Conservation (phyloP, 2,113 vertebrate genomes). For the Lamprotornis superbus region DNA sequence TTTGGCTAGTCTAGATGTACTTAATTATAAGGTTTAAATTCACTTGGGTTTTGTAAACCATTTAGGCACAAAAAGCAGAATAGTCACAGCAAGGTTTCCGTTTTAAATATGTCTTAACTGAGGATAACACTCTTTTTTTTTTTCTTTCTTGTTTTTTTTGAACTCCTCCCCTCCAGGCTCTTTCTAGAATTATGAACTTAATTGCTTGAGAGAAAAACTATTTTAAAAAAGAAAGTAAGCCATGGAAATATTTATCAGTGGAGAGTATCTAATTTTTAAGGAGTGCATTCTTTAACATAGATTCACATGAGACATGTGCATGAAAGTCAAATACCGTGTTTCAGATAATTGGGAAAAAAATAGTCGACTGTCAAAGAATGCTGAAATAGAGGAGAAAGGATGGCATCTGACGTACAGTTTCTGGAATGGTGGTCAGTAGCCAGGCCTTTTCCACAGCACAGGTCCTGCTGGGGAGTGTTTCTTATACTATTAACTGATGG, state of each 20-base stretch:
- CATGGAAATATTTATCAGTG: not conserved
- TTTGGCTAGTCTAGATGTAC: conserved; percentile 36
- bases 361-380: not conserved
- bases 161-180: not conserved
- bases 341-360: not conserved
- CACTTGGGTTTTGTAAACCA: conserved; percentile 44
- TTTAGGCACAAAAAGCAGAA: conserved; percentile 21
- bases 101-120: not conserved
- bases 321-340: not conserved
- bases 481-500: not conserved
- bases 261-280: not conserved
- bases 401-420: rapidly evolving
- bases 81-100: not conserved
- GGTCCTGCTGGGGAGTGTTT: not conserved
- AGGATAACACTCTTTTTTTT: not conserved
- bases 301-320: rapidly evolving
- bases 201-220: not conserved
- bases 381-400: not conserved
- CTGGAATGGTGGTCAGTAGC: not conserved
- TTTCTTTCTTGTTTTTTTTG: not conserved
- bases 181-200: not conserved
- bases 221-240: not conserved
- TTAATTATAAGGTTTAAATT: conserved; percentile 44
- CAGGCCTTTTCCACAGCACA: not conserved
- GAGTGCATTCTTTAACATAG: not conserved